Evolutionary conservation across 2,888 invertebrate species (phyloP).

Genomic region (Limnephilus lunatus): DNA sequence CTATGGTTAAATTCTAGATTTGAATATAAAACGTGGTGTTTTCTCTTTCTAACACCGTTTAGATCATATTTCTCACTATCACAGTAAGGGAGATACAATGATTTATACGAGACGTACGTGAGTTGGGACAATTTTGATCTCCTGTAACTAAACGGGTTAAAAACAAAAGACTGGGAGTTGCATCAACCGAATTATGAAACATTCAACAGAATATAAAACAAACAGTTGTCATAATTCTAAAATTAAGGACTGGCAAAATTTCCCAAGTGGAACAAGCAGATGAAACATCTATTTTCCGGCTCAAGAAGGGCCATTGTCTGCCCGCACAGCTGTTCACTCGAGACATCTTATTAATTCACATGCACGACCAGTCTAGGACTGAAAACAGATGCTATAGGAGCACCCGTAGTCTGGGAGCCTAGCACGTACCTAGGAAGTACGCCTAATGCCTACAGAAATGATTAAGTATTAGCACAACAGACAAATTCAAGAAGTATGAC

Average conservation of each 20-base stretch:
- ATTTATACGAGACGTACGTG: too few species aligned
- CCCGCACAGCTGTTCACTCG: conserved; percentile 23
- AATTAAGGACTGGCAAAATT: not conserved
- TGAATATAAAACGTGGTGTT: too few species aligned
- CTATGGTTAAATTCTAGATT: too few species aligned
- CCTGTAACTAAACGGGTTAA: not conserved
- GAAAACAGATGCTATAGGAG: not conserved
- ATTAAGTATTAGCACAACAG: too few species aligned
- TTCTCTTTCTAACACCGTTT: too few species aligned
- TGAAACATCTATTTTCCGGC: conserved; percentile 24
- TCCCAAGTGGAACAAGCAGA: conserved; percentile 8
- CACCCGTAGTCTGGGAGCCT: not conserved
- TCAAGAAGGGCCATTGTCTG: conserved; percentile 33
- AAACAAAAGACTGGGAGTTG: not conserved
- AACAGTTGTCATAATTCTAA: not conserved
- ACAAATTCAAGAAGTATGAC: not conserved
- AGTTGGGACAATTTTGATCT: too few species aligned
- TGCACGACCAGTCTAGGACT: not conserved
- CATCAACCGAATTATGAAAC: not conserved
- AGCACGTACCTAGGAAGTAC: not conserved
- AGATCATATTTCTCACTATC: too few species aligned
- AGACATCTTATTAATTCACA: conserved; percentile 3
- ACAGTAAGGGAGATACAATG: too few species aligned
- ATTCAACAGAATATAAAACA: not conserved
- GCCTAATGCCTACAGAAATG: not conserved